Evolutionary conservation across 2,797 vertebrate species (phyloP), one percentile per base, ranked within the genome.

Genomic region (Enteromius anoplus): DNA sequence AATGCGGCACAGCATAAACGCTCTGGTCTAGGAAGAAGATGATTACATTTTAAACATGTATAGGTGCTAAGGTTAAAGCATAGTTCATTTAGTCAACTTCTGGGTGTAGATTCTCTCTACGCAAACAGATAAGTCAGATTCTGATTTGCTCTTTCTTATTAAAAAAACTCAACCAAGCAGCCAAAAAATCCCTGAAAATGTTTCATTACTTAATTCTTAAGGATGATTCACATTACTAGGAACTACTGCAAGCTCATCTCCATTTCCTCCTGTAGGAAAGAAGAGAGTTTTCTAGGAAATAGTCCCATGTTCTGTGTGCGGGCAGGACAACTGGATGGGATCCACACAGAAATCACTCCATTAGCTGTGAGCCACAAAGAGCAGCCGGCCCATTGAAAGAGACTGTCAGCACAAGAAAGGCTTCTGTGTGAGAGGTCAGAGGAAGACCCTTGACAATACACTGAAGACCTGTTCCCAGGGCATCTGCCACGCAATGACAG

Each of bases 351-450:
- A 47, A 64, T 78, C 66, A 21, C 17, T 49, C 21, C 70, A 85
- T 86, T 76, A 86, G 71, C 82, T 53, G 70, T 80, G 69, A 86
- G 75, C 83, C 78, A 77, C 68, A 80, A 34, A 47, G 70, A 83
- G 65, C 40, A 70, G 45, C 77, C 49, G 81, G 75, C 81, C 71
- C 53, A 58, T 23, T 58, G 21, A 58, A 58, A 58, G 53, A 58
- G 53, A 58, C n/a, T 58, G 53, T 58, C 53, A 58, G 21, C 8
- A 9, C 21, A 58, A 77, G 62, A 80, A 26, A 49, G 66, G 53
- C 21, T 9, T 23, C 53, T 58, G 53, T 82, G 71, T 26, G 9
- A 40, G n/a, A 62, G 34, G 60, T 78, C 23, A 65, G 75, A 76
- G 58, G 75, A 77, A 78, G 45, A 58, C 53, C 53, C 53, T 55